Conservation (phyloP, 1,140 invertebrate species). For the Anastatus disparis region DNA sequence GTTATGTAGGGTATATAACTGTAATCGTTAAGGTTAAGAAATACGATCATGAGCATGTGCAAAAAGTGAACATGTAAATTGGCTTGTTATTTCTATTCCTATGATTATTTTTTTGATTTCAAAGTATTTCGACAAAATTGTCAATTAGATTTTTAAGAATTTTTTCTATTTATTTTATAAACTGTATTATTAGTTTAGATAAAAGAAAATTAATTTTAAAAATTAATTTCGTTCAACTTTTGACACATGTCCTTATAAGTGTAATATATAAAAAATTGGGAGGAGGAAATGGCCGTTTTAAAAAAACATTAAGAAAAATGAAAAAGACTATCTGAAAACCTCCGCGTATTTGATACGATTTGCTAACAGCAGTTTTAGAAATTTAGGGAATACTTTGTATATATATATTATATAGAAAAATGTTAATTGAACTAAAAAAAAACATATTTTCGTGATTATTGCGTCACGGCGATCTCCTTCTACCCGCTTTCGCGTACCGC, state of each 20-base stretch:
- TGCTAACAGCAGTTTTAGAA: conserved; percentile 19
- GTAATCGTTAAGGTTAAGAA: not conserved
- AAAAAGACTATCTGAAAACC: not conserved
- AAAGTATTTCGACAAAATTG: not conserved
- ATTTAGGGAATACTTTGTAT: conserved; percentile 26
- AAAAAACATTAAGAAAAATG: conserved; percentile 3
- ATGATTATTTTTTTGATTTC: not conserved
- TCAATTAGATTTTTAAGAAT: not conserved
- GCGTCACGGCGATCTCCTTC: conserved; percentile 11
- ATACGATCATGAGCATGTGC: not conserved
- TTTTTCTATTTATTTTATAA: not conserved
- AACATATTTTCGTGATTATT: conserved; percentile 17
- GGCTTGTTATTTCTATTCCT: not conserved
- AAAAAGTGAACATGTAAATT: conserved; percentile 12
- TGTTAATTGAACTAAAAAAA: not conserved
- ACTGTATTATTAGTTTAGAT: conserved; percentile 7
- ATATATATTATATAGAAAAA: conserved; percentile 19
- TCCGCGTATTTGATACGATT: conserved; percentile 18
- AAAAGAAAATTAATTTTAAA: too few relatives aligned
- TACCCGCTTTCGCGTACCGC: not conserved
- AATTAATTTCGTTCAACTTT: not conserved
- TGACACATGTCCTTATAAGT: not conserved
- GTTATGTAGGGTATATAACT: conserved; percentile 35
- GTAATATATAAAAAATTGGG: not conserved
- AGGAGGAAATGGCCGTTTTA: conserved; percentile 1